These are phyloP conservation scores for Ophthalmolycus amberensis DNA, from an alignment of 2,113 vertebrate genomes.

Conservation along the genomic window DNA sequence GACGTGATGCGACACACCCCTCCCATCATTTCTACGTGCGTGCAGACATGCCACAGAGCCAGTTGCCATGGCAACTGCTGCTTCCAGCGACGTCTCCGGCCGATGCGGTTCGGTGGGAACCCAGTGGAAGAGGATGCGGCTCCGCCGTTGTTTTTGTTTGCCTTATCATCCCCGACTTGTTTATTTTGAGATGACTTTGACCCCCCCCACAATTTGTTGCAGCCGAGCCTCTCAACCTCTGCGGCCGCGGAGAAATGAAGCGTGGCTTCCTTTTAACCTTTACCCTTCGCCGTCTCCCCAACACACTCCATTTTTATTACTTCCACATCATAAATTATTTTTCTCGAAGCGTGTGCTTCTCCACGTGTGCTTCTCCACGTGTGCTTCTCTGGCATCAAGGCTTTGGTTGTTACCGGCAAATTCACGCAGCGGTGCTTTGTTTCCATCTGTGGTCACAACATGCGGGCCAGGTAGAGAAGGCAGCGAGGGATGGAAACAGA, in stretches of 20 bases:
- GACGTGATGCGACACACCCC: conserved; percentile 60
- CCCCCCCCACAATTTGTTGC: conserved; percentile 27
- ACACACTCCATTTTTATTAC: not conserved
- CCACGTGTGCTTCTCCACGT: not conserved
- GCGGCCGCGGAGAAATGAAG: conserved; percentile 33
- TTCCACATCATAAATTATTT: conserved; percentile 3
- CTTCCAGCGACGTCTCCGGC: conserved; percentile 38
- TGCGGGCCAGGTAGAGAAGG: conserved; percentile 13
- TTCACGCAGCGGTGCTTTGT: conserved; percentile 15
- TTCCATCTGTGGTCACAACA: conserved; percentile 44
- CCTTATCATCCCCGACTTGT: conserved; percentile 43
- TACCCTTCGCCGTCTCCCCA: conserved; percentile 4
- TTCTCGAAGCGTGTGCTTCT: not conserved
- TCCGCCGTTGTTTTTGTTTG: conserved; percentile 51
- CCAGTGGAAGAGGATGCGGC: conserved; percentile 38
- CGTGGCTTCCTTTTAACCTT: conserved; percentile 46
- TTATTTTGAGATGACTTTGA: conserved; percentile 49
- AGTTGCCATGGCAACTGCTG: conserved; percentile 73
- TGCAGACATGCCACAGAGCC: conserved; percentile 61
- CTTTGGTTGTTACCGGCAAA: conserved; percentile 8
- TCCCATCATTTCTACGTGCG: conserved; percentile 26
- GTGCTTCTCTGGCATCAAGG: not conserved
- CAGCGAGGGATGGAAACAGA: conserved; percentile 37
- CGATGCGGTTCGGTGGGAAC: conserved; percentile 53
- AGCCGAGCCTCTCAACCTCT: conserved; percentile 9